A percentile compares a stretch with the other conserved stretches of the same genome.
These are phyloP conservation scores for Xestobium rufovillosum DNA, from an alignment of 2,888 invertebrate species.

Conservation along the genomic window DNA sequence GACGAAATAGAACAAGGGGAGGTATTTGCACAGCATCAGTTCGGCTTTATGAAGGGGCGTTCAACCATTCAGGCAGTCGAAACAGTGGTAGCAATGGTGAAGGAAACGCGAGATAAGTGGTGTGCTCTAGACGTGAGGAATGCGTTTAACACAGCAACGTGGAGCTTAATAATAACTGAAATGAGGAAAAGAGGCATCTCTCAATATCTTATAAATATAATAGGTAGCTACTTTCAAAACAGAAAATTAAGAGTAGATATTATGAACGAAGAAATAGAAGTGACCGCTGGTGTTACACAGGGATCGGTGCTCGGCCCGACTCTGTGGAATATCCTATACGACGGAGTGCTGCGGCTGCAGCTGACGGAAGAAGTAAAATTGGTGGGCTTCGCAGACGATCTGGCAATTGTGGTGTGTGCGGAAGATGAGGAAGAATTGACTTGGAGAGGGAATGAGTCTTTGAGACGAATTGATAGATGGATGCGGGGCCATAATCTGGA, in stretches of 20 bases:
- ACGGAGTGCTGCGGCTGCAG: background rate
- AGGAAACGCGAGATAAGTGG: background rate
- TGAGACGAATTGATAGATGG: background rate
- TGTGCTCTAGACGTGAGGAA: constrained; percentile 1
- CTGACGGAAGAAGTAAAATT: background rate
- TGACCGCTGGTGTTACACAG: too few relatives aligned
- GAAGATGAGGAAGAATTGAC: background rate
- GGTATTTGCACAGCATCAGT: background rate
- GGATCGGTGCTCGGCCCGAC: background rate
- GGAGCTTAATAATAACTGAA: background rate
- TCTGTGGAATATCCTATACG: background rate
- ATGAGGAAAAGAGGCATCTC: background rate
- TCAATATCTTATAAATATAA: background rate
- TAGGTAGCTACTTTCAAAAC: background rate
- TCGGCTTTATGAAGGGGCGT: background rate
- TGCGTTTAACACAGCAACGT: background rate
- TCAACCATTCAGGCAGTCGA: background rate
- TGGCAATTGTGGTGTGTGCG: background rate
- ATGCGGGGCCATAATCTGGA: background rate
- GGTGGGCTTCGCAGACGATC: background rate
- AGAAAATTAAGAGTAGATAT: background rate
- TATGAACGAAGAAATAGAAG: too few relatives aligned
- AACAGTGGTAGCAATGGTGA: background rate
- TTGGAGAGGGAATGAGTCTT: background rate
- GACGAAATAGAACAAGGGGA: background rate